These are phyloP conservation scores for Lepus oiostolus DNA, from an alignment of 2,797 vertebrate genomes.

Conservation along the genomic window DNA sequence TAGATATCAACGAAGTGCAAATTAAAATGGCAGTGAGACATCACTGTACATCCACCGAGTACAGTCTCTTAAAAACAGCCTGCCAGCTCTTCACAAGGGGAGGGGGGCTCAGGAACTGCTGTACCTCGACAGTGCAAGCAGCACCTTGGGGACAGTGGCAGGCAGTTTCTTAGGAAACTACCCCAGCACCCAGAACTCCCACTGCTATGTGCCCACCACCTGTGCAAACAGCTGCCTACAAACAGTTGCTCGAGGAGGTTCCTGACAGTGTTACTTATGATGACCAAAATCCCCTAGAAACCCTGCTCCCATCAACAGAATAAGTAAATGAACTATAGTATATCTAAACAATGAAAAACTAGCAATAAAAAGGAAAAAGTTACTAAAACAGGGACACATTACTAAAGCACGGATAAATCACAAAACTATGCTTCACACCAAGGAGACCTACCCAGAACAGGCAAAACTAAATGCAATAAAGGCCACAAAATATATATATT, in stretches of 20 bases:
- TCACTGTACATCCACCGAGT: not conserved
- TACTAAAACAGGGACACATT: not conserved
- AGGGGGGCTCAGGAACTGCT: not conserved
- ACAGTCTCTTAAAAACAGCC: not conserved
- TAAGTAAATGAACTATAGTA: not conserved
- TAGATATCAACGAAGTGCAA: not conserved
- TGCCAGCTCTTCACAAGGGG: not conserved
- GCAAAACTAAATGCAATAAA: not conserved
- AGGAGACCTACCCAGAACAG: not conserved
- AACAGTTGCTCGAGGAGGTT: not conserved
- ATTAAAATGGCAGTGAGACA: slow-evolving; percentile 16
- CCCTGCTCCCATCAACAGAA: slow-evolving; percentile 22
- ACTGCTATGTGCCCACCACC: not conserved
- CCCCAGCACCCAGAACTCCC: not conserved
- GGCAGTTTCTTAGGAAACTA: slow-evolving; percentile 7
- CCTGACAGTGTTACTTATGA: slow-evolving; percentile 7
- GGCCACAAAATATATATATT: not conserved
- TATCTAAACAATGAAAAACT: slow-evolving; percentile 21
- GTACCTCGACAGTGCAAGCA: not conserved
- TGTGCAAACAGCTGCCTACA: not conserved
- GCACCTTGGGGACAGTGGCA: not conserved
- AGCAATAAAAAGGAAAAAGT: not conserved
- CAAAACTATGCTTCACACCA: not conserved
- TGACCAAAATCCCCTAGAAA: not conserved
- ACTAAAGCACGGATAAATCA: not conserved